Percentiles rank a stretch among this genome's conserved stretches.
These are phyloP conservation scores for Pangasius sanitwongsei DNA, from an alignment of 2,797 vertebrate species.

Conservation along the genomic window DNA sequence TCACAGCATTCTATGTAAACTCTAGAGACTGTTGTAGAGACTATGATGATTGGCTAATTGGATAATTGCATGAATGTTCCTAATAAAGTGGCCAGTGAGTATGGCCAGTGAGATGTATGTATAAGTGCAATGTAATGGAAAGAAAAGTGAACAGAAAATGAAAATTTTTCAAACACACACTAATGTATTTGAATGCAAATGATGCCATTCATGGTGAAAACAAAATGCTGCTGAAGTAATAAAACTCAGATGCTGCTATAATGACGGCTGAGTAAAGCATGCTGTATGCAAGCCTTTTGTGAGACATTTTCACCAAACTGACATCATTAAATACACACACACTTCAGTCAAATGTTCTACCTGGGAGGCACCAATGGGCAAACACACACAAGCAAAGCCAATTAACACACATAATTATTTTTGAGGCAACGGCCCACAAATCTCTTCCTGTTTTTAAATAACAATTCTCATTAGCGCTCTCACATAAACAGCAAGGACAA, in stretches of 20 bases:
- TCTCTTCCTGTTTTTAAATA: slow-evolving; percentile 74
- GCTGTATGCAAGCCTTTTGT: slow-evolving; percentile 21
- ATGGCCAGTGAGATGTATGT: no score
- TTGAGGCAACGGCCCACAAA: slow-evolving; percentile 64
- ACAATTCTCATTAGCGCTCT: slow-evolving; percentile 60
- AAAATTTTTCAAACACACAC: neutral
- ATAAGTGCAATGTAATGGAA: neutral
- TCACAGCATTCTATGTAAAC: neutral
- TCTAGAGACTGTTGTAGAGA: no score
- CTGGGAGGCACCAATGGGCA: slow-evolving; percentile 45
- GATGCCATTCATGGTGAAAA: slow-evolving; percentile 1
- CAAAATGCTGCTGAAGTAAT: neutral
- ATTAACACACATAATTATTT: slow-evolving; percentile 80
- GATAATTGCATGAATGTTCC: neutral
- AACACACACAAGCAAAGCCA: slow-evolving; percentile 65
- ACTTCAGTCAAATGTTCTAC: slow-evolving; percentile 50
- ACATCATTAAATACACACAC: slow-evolving; percentile 48
- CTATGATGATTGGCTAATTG: neutral
- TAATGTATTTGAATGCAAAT: neutral
- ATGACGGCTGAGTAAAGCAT: slow-evolving; percentile 1
- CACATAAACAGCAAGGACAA: slow-evolving; percentile 39
- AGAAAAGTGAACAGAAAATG: neutral
- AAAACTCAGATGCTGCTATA: neutral
- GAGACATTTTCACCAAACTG: slow-evolving; percentile 43
- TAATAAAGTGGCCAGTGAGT: neutral